These are phyloP conservation scores for Xiphophorus maculatus DNA, from an alignment of 2,113 vertebrate species.

Conservation along the genomic window DNA sequence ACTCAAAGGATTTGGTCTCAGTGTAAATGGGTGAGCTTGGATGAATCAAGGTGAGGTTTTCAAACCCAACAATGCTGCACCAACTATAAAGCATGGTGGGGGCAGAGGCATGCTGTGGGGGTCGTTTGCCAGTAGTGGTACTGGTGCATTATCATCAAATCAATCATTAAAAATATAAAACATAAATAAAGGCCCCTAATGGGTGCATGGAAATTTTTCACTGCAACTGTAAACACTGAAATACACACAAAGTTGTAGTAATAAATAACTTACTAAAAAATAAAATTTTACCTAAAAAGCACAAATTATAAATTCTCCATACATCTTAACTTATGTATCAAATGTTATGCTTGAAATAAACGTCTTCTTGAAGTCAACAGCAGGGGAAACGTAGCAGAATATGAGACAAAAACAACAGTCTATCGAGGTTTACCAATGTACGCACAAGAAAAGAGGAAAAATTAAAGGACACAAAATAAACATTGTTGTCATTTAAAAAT, in stretches of 20 bases:
- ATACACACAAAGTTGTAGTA: too few species aligned
- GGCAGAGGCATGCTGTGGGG: background rate
- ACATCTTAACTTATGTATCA: background rate
- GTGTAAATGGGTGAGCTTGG: background rate
- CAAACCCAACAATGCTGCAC: background rate
- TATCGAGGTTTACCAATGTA: constrained; percentile 5
- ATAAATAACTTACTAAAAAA: too few species aligned
- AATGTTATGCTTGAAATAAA: background rate
- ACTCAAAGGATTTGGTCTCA: background rate
- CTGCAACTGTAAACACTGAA: too few species aligned
- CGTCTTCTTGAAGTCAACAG: background rate
- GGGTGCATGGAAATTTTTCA: too few species aligned
- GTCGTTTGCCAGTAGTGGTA: background rate
- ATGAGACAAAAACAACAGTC: background rate
- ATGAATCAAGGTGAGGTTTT: background rate
- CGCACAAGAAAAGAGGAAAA: constrained; percentile 8
- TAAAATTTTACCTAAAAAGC: too few species aligned
- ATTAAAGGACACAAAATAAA: background rate
- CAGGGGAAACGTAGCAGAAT: background rate
- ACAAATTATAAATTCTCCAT: too few species aligned
- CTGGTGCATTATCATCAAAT: background rate
- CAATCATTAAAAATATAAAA: background rate
- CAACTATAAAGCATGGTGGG: background rate
- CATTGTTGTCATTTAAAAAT: background rate
- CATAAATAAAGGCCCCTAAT: background rate